Evolutionary conservation across 2,113 vertebrate species (phyloP).

Genomic region (Ahaetulla prasina): DNA sequence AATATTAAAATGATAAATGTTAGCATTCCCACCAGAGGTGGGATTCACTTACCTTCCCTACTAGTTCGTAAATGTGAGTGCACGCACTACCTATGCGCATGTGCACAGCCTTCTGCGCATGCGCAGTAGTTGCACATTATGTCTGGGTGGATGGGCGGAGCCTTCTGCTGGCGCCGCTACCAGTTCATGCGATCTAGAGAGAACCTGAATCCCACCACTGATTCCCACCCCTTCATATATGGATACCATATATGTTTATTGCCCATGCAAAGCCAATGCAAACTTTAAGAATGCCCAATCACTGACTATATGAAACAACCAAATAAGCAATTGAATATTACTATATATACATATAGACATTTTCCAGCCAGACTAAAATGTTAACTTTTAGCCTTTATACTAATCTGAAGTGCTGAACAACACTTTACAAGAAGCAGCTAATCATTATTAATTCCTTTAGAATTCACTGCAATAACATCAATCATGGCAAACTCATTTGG

Average conservation of each 20-base stretch:
- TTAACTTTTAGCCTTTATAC: constrained; percentile 47
- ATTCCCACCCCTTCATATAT: not conserved
- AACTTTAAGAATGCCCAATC: not conserved
- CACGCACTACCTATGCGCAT: too few relatives aligned
- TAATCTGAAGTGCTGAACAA: constrained; percentile 64
- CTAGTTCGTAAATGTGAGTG: too few relatives aligned
- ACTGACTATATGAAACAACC: not conserved
- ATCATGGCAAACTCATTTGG: constrained; percentile 71
- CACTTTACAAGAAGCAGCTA: constrained; percentile 68
- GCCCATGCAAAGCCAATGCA: not conserved
- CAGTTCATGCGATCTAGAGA: too few relatives aligned
- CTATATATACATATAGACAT: not conserved
- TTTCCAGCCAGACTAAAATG: constrained; percentile 35
- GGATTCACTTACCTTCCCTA: too few relatives aligned
- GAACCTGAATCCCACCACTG: too few relatives aligned
- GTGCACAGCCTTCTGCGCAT: too few relatives aligned
- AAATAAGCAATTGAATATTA: constrained; percentile 4
- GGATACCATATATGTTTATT: not conserved
- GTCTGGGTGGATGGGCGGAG: too few relatives aligned
- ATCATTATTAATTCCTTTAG: constrained; percentile 79
- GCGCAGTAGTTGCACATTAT: too few relatives aligned
- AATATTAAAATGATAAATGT: not conserved
- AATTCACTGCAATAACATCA: constrained; percentile 78
- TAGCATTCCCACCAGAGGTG: not conserved
- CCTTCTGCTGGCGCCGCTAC: too few relatives aligned